Evolutionary conservation across 2,113 vertebrate species (phyloP), one percentile per base, ranked within the genome.

Genomic region (Pica pica): DNA sequence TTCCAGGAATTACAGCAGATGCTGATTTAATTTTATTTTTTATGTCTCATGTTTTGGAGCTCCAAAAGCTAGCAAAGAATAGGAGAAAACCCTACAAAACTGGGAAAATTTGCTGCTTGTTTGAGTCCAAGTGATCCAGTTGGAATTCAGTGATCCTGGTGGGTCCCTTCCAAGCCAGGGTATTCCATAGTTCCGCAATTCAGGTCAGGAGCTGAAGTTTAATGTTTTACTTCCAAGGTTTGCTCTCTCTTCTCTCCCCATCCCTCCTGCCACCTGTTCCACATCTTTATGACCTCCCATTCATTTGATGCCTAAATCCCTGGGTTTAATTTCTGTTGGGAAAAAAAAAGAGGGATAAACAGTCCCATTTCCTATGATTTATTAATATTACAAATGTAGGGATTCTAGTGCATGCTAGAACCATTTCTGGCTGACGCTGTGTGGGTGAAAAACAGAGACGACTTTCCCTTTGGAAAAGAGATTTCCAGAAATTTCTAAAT

Each of bases 31-130:
- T 75, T 35, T 56, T 23, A 5, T 26, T 22, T 68, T 74, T 37
- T 8, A 28, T 1, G 0, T 74, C 42, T 22, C 9, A 8, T 4
- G 9, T 86, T 83, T 73, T 7, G 8, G 41, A 64, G 24, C 5
- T 69, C 28, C 26, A 50, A 71, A 84, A 74, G 9, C 39, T 86
- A 24, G 21, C 5, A 50, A 12, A 26, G 42, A 47, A 8, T 1
- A 12, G 27, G 27, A 73, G 41, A 49, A 79, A 86, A 42, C 7
- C 31, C 55, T 53, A 30, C 8, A 33, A 75, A 91, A 65, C 2
- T 4, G 50, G 27, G 19, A 50, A 33, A 63, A 7, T 2, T 19
- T 33, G 18, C 24, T 49, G 70, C 18, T 56, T 56, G 28, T 74
- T 74, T 33, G n/a, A 41, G 16, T 23, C 16, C 70, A 16, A 0